phyloP scores from a whole-genome alignment of 2,888 invertebrate species.

The Ophioninae sp. region DNA sequence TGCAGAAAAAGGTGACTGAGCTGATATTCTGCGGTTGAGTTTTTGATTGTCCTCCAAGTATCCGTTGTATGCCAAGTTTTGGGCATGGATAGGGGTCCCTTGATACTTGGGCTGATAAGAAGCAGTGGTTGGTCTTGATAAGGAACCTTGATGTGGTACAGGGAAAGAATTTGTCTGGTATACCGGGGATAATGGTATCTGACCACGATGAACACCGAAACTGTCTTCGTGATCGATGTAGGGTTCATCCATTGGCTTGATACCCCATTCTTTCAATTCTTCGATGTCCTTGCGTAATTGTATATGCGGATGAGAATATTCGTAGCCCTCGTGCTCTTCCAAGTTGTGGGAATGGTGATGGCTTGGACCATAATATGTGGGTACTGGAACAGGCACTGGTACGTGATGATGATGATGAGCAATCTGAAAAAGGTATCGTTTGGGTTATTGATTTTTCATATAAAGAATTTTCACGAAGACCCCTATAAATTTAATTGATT shows the following conservation, averaged over 20 bases:
- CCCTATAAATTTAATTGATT: too few relatives aligned
- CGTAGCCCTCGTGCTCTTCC: constrained; percentile 77
- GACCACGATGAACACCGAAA: constrained; percentile 48
- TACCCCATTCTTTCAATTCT: constrained; percentile 79
- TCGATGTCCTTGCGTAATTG: constrained; percentile 79
- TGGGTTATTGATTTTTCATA: too few relatives aligned
- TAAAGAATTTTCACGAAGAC: too few relatives aligned
- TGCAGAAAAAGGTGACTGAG: constrained; percentile 38
- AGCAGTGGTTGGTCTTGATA: constrained; percentile 64
- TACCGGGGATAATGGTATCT: constrained; percentile 46
- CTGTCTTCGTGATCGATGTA: constrained; percentile 73
- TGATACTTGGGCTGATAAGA: constrained; percentile 68
- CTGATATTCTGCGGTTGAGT: constrained; percentile 66
- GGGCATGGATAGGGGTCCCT: constrained; percentile 64
- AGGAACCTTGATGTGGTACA: constrained; percentile 67
- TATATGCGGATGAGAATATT: constrained; percentile 77
- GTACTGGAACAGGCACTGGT: constrained; percentile 80
- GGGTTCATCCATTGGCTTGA: constrained; percentile 68
- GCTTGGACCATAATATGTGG: constrained; percentile 69
- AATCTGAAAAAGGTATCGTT: constrained; percentile 81
- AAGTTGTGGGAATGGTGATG: constrained; percentile 73
- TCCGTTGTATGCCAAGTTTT: constrained; percentile 76
- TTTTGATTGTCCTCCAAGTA: constrained; percentile 71
- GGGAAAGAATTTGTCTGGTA: constrained; percentile 64
- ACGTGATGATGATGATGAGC: constrained; percentile 89